These are phyloP conservation scores for Myotis planiceps DNA, from an alignment of 2,797 vertebrate genomes.

Conservation along the genomic window DNA sequence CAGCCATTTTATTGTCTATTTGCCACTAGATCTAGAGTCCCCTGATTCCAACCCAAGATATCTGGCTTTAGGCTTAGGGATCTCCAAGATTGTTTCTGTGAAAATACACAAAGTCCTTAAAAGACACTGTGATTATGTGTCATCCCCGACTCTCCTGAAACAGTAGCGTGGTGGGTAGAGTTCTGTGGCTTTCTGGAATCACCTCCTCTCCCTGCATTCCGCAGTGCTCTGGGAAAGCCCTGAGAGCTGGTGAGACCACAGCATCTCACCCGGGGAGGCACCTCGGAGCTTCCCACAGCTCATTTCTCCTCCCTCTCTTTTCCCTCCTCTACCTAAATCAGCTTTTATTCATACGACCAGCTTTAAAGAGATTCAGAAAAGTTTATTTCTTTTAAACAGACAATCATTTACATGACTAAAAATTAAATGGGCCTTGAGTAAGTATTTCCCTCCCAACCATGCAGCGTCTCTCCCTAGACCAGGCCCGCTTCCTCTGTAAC, in stretches of 20 bases:
- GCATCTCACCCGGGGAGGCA: fast-evolving
- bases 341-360: neutral
- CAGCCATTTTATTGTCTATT: neutral
- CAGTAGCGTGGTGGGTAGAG: neutral
- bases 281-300: neutral
- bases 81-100: neutral
- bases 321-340: neutral
- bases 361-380: neutral
- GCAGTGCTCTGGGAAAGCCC: neutral
- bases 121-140: neutral
- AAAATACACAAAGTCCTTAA: neutral
- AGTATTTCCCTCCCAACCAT: neutral
- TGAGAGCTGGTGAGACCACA: fast-evolving
- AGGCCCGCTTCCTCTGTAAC: neutral
- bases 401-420: neutral
- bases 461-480: neutral
- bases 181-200: fast-evolving
- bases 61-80: neutral
- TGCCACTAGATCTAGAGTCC: neutral
- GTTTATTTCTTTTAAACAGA: neutral
- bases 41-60: neutral
- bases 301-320: neutral
- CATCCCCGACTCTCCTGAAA: neutral
- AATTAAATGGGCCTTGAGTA: neutral
- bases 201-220: fast-evolving